Evolutionary conservation across 2,113 vertebrate genomes (phyloP).

Genomic region (Grallaria varia): DNA sequence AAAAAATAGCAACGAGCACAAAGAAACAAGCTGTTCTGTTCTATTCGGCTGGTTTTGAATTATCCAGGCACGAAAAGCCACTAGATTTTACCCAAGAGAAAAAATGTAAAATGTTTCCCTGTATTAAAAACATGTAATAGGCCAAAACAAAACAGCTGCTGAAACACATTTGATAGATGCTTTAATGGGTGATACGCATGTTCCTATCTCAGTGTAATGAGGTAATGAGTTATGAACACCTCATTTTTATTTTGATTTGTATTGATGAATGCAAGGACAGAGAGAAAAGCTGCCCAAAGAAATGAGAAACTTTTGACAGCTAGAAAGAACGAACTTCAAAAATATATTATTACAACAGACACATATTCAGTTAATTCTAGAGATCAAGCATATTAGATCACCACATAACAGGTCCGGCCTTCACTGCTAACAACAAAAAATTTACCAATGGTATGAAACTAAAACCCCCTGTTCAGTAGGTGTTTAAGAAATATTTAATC

Average conservation of each 20-base stretch:
- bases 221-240: not conserved
- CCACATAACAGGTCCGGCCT: not conserved
- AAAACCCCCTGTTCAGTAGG: not conserved
- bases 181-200: not conserved
- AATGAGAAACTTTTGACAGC: not conserved
- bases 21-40: not conserved
- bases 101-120: not conserved
- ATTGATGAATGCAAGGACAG: not conserved
- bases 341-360: not conserved
- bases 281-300: not conserved
- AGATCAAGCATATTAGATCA: not conserved
- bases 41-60: slow-evolving; percentile 5
- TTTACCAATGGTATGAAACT: not conserved
- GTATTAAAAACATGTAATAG: not conserved
- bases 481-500: not conserved
- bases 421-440: not conserved
- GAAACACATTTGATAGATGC: not conserved
- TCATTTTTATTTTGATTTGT: not conserved
- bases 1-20: not conserved
- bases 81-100: not conserved
- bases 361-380: not conserved
- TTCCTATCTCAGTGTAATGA: not conserved
- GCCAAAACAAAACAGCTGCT: not conserved
- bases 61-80: slow-evolving; percentile 1
- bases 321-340: not conserved